Percentiles rank a stretch among this genome's conserved stretches.
These are phyloP conservation scores for Malurus elegans DNA, from an alignment of 2,113 vertebrate genomes.

Conservation along the genomic window DNA sequence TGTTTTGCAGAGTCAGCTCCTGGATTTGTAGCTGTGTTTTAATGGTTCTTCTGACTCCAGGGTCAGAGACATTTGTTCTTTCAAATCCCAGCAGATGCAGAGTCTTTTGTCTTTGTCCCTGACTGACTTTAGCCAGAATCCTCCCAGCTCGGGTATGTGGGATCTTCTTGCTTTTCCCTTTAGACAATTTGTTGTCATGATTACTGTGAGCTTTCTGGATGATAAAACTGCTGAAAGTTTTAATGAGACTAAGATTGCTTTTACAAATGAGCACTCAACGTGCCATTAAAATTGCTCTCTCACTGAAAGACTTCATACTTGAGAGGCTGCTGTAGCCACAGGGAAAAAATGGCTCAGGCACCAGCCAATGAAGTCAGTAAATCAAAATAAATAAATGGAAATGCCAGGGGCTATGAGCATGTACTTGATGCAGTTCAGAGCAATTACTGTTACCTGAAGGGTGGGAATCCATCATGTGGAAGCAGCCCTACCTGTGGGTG, in stretches of 20 bases:
- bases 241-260: slow-evolving; percentile 64
- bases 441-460: slow-evolving; percentile 60
- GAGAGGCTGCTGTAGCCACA: slow-evolving; percentile 46
- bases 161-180: not conserved
- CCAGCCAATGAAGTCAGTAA: slow-evolving; percentile 64
- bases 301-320: slow-evolving; percentile 41
- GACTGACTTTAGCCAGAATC: not conserved
- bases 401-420: slow-evolving; percentile 24
- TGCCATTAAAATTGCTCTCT: slow-evolving; percentile 68
- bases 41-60: not conserved
- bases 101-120: not conserved
- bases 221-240: slow-evolving; percentile 3
- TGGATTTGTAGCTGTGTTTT: not conserved
- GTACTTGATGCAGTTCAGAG: slow-evolving; percentile 68
- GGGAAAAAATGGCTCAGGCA: slow-evolving; percentile 20
- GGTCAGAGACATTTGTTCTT: not conserved
- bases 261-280: slow-evolving; percentile 68
- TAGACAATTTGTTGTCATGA: slow-evolving; percentile 15
- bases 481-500: not conserved
- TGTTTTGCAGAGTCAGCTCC: not conserved
- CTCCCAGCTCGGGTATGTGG: accelerated
- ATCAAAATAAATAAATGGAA: slow-evolving; percentile 76
- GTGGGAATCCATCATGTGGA: slow-evolving; percentile 55
- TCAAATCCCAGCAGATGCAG: not conserved
- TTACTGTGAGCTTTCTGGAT: slow-evolving; percentile 19